Conservation (phyloP, 64 coral and sea anemone species). For the Montipora capricornis region DNA sequence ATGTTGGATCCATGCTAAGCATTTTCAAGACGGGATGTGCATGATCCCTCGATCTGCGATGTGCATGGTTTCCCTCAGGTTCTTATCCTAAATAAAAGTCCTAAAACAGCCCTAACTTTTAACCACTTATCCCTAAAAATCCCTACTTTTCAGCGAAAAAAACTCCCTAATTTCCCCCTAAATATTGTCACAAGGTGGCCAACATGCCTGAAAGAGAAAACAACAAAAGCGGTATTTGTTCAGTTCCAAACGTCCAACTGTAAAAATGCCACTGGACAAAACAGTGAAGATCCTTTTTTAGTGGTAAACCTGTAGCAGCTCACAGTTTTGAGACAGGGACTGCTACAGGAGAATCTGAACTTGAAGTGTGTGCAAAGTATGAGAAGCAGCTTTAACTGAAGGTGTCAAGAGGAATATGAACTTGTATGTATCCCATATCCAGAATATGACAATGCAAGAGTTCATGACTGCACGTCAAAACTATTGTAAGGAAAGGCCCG, state of each 20-base stretch:
- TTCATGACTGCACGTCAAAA: conserved; percentile 32
- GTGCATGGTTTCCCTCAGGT: no score
- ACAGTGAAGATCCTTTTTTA: no score
- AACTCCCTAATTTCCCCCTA: conserved; percentile 11
- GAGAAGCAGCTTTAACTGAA: conserved; percentile 47
- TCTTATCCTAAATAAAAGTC: not conserved
- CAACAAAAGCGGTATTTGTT: no score
- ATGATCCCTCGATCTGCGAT: no score
- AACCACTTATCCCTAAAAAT: conserved; percentile 35
- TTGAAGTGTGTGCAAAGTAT: not conserved
- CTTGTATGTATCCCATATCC: conserved; percentile 57
- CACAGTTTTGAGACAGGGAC: no score
- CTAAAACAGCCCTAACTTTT: not conserved
- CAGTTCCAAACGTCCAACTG: no score
- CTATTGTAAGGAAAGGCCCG: conserved; percentile 26
- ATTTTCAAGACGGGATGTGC: no score
- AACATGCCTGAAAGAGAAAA: conserved; percentile 9
- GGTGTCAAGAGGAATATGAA: conserved; percentile 33
- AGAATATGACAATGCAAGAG: conserved; percentile 52
- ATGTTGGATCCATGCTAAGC: no score
- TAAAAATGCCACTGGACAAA: no score
- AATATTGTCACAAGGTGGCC: conserved; percentile 21
- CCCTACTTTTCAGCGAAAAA: conserved; percentile 42
- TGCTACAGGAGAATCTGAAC: no score
- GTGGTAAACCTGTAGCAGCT: no score